Base-by-base conservation (phyloP, 2,113 vertebrate genomes). In the Crotalus tigris region DNA sequence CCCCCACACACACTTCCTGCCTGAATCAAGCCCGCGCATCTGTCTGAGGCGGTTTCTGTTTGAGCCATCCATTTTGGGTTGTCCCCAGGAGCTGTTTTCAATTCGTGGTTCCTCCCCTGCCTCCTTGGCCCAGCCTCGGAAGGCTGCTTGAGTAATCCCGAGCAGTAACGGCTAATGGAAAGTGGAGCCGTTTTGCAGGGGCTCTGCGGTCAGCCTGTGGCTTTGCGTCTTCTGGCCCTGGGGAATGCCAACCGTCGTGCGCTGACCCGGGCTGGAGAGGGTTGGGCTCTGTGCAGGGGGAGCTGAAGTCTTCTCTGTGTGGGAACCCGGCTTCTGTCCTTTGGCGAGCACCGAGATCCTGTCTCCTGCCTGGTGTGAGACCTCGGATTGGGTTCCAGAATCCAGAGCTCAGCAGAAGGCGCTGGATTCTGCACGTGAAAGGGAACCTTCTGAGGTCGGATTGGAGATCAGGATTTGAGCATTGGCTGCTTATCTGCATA, bases 41-140 rank as follows among this genome's bases (percentile, higher is more conserved):
- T 39, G 7, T 39, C 29, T 69, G 26, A 39, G 88, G 69, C 54
- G 92, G 92, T 39, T 86, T 59, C 29, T 86, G 2, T 15, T 26
- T 2, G n/a, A 44, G 33, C n/a, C 46, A 11, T 55, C 69, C 86
- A 85, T 61, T 89, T 92, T n/a, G 29, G 87, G 90, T 51, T 11
- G 29, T 85, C 58, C 90, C 54, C 69, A 24, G 57, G 64, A 88
- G 93, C 90, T 91, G 90, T 55, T 92, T 93, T 89, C 89, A 85
- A 44, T 91, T 91, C 85, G 90, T 61, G 87, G 93, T 89, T 85
- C 64, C 23, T n/a, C 55, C 87, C 46, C 90, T 46, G 46, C 26
- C 33, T 44, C 19, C 51, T 75, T 15, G 75, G 53, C 4, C 17
- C n/a, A 91, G 61, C 44, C 69, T 75, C 1, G 17, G 88, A 86